Evolutionary conservation across 2,797 vertebrate species (phyloP), one percentile per base, ranked within the genome.

Genomic region (Coluber constrictor): DNA sequence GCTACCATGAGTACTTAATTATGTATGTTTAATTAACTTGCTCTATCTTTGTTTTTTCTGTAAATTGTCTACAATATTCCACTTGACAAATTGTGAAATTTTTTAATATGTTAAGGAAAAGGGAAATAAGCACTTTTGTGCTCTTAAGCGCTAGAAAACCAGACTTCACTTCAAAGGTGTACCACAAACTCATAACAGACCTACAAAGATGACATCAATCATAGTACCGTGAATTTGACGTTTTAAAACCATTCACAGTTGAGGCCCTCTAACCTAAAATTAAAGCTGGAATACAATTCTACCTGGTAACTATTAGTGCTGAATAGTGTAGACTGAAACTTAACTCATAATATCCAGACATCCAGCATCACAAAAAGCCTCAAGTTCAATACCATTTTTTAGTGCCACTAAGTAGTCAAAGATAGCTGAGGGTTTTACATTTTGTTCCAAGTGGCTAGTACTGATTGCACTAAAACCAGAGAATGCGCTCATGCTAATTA

Each of bases 161-260:
- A 96, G 95, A 90, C 94, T 95, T 93, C 93, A 95, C 93, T 94
- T 95, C 94, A 93, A 96, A 61, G 90, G 74, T 1, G 94, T 95
- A 93, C 92, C 91, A 95, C 93, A 94, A 96, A 96, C 57, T 94
- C 94, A 89, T 94, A 91, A 95, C 93, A 94, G 86, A 93, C 93
- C 91, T 74, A 88, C 90, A 90, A 91, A 95, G 90, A 91, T 94
- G 87, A 86, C 51, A 92, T 92, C 83, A 94, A 92, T 87, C 79
- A 93, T 91, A 95, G 70, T 93, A 90, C 51, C 37, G 7, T 86
- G 90, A 60, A 91, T 95, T 94, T 95, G 90, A 87, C 0, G 0
- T 95, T 95, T 0, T 27, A 93, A 94, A 87, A 90, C 89, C 59
- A 92, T 86, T 94, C 91, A 92, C 15, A 90, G 90, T 63, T 79